Evolutionary conservation across 64 coral and sea anemone species (phyloP).

Genomic region (Montipora cactus): DNA sequence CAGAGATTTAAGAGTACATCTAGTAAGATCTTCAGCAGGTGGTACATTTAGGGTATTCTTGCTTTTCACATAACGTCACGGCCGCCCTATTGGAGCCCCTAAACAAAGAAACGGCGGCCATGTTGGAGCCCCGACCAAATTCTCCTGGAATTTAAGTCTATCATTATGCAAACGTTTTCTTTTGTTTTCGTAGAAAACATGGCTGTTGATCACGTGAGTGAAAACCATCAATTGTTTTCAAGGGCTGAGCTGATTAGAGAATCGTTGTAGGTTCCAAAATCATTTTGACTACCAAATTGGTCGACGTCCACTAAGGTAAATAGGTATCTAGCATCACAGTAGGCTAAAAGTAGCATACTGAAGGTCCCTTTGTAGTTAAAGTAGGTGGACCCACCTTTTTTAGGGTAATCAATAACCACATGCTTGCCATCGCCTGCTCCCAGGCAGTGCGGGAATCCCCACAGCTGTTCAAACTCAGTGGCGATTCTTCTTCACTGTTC

Average conservation of each 20-base stretch:
- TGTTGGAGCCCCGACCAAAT: no score
- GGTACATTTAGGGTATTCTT: neutral
- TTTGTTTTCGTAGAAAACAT: no score
- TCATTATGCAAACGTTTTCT: no score
- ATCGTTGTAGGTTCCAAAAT: neutral
- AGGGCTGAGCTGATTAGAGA: neutral
- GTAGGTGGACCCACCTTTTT: neutral
- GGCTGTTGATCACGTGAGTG: no score
- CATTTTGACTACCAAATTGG: slow-evolving; percentile 2
- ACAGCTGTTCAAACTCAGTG: neutral
- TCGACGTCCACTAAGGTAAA: neutral
- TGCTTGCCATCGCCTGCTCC: slow-evolving; percentile 4
- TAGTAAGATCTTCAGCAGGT: neutral
- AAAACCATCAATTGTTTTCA: neutral
- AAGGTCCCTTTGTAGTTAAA: neutral
- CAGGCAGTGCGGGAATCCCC: slow-evolving; percentile 14
- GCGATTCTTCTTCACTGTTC: slow-evolving; percentile 8
- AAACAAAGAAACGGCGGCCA: no score
- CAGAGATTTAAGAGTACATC: neutral
- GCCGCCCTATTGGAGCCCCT: no score
- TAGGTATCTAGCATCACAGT: neutral
- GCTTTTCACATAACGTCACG: no score
- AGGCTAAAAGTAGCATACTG: neutral
- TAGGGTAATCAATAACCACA: slow-evolving; percentile 14
- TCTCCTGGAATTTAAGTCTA: no score